Percentiles rank a stretch among this genome's conserved stretches.
phyloP scores from a whole-genome alignment of 2,888 invertebrate genomes.

The Coelogynopora nodosa region DNA sequence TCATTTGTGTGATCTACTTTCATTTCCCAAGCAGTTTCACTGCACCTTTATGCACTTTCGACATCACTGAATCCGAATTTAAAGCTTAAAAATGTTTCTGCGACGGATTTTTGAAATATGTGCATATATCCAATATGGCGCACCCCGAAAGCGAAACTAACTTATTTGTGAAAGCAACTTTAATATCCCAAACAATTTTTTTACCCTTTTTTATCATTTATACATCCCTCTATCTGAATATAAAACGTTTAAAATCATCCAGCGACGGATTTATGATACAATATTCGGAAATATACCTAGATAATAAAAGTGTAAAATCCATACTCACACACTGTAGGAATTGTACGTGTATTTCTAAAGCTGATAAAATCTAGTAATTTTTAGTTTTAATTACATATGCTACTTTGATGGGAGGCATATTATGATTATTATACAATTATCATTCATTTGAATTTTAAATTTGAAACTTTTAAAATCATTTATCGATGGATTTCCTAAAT shows the following conservation, averaged over 20 bases:
- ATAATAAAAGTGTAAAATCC: neutral
- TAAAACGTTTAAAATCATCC: neutral
- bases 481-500: too few species aligned
- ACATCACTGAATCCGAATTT: neutral
- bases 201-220: neutral
- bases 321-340: neutral
- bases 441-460: too few species aligned
- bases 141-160: constrained; percentile 2
- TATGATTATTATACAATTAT: neutral
- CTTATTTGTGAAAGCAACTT: constrained; percentile 25
- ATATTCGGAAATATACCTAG: neutral
- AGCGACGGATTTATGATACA: neutral
- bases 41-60: constrained; percentile 7
- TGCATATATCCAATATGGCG: neutral
- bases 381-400: neutral
- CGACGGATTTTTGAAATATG: neutral
- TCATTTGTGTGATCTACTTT: neutral
- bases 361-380: neutral
- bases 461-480: too few species aligned
- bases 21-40: neutral
- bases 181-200: constrained; percentile 6
- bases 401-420: neutral
- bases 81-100: neutral
- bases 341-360: neutral
- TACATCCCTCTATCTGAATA: neutral